Evolutionary conservation across 1,140 invertebrate genomes (phyloP), one percentile per base, ranked within the genome.

Genomic region (Apis florea): DNA sequence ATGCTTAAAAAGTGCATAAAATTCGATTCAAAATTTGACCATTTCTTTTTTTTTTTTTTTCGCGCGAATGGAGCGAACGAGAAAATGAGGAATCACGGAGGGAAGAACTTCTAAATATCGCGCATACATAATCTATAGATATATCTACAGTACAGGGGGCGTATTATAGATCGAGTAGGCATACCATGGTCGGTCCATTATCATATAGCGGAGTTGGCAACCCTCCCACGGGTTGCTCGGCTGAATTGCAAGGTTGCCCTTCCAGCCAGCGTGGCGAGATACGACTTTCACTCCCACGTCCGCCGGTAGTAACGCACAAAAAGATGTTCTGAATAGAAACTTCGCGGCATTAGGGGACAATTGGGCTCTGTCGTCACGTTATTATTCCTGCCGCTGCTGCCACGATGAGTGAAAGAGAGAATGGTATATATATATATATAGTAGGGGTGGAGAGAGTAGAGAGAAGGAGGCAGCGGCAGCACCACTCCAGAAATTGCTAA

Each of bases 311-410:
- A 88, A 88, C 84, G 86, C 75, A 88, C 87, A 88, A 88, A 88
- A 88, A 88, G 87, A 88, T 87, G 84, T 73, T 85, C 87, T 88
- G 87, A 88, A 88, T 88, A 83, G 87, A 88, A 88, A 88, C 86
- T 88, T 88, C 86, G 87, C 87, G 87, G 87, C 87, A 88, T 88
- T 88, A 88, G 86, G 84, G 87, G 87, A 88, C 87, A 88, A 88
- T 88, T 88, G 87, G 86, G 86, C 83, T 85, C 86, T 84, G 84
- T 88, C 83, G 87, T 88, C 87, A 88, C 86, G 87, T 88, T 88
- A 88, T 88, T 88, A 88, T 88, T 88, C 87, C 86, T 87, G 84
- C 84, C 80, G 74, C 73, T 80, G 80, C 59, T 77, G 72, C 79
- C 17, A 11, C 51, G 19, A 51, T 8, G 69, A 19, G 78, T 4